Evolutionary conservation across 2,797 vertebrate species (phyloP).

Genomic region (Heliangelus exortis): DNA sequence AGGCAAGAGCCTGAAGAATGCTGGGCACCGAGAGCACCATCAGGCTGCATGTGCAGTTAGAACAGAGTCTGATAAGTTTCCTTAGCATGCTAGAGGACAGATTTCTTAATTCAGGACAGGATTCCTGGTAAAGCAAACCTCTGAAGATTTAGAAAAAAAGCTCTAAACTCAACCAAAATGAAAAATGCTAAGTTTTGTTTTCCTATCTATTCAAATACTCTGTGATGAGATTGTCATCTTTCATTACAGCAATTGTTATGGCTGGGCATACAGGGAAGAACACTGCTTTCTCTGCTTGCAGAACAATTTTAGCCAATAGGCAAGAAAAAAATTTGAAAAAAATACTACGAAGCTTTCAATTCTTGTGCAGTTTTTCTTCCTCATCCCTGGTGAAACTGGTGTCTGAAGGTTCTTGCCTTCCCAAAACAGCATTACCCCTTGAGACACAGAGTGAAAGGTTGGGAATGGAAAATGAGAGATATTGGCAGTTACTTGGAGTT

Average conservation of each 20-base stretch:
- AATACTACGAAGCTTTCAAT: not conserved
- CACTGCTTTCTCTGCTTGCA: not conserved
- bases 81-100: fast-evolving
- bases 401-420: not conserved
- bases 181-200: not conserved
- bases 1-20: not conserved
- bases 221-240: not conserved
- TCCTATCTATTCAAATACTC: not conserved
- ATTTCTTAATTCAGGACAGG: not conserved
- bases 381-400: not conserved
- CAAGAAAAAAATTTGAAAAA: not conserved
- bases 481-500: not conserved
- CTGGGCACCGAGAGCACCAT: not conserved
- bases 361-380: not conserved
- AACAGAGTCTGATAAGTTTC: not conserved
- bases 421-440: not conserved
- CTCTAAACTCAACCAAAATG: not conserved
- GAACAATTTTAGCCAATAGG: not conserved
- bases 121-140: not conserved
- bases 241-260: not conserved
- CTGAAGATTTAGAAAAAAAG: not conserved
- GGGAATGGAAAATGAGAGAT: not conserved
- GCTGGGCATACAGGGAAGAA: not conserved
- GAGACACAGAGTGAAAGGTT: not conserved
- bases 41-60: fast-evolving